Base-by-base conservation (phyloP, 2,797 vertebrate genomes). In the Chaunax sp. region DNA sequence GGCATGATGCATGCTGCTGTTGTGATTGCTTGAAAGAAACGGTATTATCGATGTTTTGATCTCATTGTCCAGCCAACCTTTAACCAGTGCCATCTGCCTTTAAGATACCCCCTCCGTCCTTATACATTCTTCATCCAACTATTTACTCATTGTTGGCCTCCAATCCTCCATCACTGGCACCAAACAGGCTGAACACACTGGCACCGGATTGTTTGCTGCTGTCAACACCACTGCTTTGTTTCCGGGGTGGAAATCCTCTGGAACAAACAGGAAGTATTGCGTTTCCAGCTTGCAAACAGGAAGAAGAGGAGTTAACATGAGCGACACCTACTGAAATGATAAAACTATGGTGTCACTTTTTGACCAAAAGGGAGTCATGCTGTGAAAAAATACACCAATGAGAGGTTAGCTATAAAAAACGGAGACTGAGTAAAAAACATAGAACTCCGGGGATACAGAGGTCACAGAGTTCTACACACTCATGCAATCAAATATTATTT, bases 401-500 rank as follows among this genome's bases (percentile, higher is more conserved):
- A 38, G 35, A 26, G 40, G 6, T 55, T 26, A 33, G 44, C 33
- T 54, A 65, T 0, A 49, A 14, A 58, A 35, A 47, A n/a, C n/a
- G 13, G 20, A 71, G 53, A 60, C 49, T 55, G 59, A 68, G n/a
- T n/a, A n/a, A 69, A 67, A 62, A 54, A 72, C 26, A 38, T 15
- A 37, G 14, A 69, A 10, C 38, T 47, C 19, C 10, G 41, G 23
- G 30, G 50, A 30, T 30, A 13, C 20, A 38, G 9, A 28, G 47
- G 12, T 28, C 35, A 22, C 28, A 30, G 35, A 35, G 47, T 23
- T 22, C 72, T 43, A 74, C 57, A 56, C 50, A 68, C 28, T 51
- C 44, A 53, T 56, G 45, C 54, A 71, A 68, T 68, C 65, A 72
- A 67, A 89, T n/a, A 52, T 72, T 73, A 56, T 66, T 72, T 53